Evolutionary conservation across 1,140 invertebrate species (phyloP), one percentile per base, ranked within the genome.

Genomic region (Sycophila sp.): DNA sequence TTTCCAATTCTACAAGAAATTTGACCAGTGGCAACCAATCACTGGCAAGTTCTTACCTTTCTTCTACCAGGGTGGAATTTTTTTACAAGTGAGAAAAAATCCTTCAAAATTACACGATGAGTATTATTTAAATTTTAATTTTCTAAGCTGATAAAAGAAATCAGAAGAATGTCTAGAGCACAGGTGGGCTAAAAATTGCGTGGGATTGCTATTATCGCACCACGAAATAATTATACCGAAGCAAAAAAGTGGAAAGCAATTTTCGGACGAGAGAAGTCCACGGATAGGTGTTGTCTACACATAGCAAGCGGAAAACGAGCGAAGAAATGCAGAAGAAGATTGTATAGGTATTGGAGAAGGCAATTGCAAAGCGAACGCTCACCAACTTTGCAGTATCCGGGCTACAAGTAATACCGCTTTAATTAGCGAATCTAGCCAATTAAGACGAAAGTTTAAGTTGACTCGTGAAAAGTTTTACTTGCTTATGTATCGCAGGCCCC

Each of bases 381-480:
- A 24, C 32, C 2, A 64, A 73, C 51, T 60, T 62, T 40, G 22
- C 36, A 34, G 55, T 66, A 53, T 56, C 60, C 56, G 63, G 66
- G 63, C 36, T 47, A 71, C 64, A 55, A 47, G n/a, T 73, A 60
- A 71, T 67, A 36, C 49, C 56, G 58, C 69, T 63, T 75, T 73
- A 73, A 75, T 76, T 78, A 74, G 60, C 8, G 51, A 62, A 70
- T 69, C 58, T 38, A 47, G 63, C 34, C 60, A 73, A 76, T 77
- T 76, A 75, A 69, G 62, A 69, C 59, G 53, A 42, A 66, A 66
- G 55, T 65, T 66, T 24, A 40, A 62, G 60, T 36, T 59, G 60
- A 60, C 59, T 30, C 17, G 8, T 59, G 49, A 55, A 56, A 26
- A 53, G 13, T n/a, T 4, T 13, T 8, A n/a, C 24, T 53, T 53